phyloP scores from a whole-genome alignment of 2,888 invertebrate genomes.

The Drosophila seclusa region DNA sequence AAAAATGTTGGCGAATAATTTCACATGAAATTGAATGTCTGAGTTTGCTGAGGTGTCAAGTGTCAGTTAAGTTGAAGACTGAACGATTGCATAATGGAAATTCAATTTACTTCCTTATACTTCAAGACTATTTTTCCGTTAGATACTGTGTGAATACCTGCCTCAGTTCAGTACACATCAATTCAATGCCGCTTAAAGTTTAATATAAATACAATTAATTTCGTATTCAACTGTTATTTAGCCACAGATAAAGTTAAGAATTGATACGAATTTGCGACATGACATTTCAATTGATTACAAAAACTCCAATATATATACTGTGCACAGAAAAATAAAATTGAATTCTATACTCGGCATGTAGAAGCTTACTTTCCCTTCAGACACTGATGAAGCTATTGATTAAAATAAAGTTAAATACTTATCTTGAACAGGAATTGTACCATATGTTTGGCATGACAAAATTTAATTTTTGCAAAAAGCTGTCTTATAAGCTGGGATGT shows the following conservation, averaged over 20 bases:
- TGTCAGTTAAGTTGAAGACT: constrained; percentile 70
- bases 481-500: no score
- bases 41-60: constrained; percentile 72
- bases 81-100: constrained; percentile 70
- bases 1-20: constrained; percentile 64
- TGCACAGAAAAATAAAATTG: neutral
- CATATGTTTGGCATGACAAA: neutral
- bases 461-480: neutral
- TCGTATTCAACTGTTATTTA: constrained; percentile 15
- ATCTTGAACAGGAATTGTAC: neutral
- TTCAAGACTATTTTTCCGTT: constrained; percentile 28
- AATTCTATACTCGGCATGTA: neutral
- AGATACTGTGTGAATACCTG: constrained; percentile 22
- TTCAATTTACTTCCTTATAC: constrained; percentile 58
- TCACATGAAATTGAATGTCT: constrained; percentile 73
- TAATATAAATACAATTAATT: constrained; percentile 38
- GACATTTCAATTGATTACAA: constrained; percentile 21
- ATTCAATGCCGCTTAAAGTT: constrained; percentile 26
- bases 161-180: constrained; percentile 20
- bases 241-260: constrained; percentile 21
- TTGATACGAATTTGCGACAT: constrained; percentile 12
- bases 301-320: neutral
- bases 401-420: neutral
- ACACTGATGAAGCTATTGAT: constrained; percentile 5
- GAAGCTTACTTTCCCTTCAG: neutral